Base-by-base conservation (phyloP, 2,113 vertebrate species). In the Oncorhynchus tshawytscha region DNA sequence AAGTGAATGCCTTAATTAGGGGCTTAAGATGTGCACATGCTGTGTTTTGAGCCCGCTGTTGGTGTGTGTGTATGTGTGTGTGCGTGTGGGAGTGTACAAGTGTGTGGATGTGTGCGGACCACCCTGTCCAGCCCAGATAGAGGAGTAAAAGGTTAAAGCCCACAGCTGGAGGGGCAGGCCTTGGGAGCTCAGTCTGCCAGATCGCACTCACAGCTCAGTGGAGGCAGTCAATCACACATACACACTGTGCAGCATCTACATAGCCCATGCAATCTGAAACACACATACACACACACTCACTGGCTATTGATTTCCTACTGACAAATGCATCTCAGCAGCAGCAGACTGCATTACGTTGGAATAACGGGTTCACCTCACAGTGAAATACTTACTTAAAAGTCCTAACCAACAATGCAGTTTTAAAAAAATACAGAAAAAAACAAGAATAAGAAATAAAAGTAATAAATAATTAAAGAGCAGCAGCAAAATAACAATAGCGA, bases 71-170 rank as follows among this genome's bases (percentile, higher is more conserved):
- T 12, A 11, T 9, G 39, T 39, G 39, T 9, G 7, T 39, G 39
- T 0, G 7, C 1, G 39, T 0, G 8, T 39, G 39, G 11, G 39
- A 2, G 39, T 3, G 39, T 45, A 9, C 11, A 8, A 11, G 39
- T 45, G 39, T 45, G 72, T 45, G 60, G 12, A 64, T 64, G 29
- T 70, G 77, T 77, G 67, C 77, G 77, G 71, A 49, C 74, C 24
- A 76, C 73, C 81, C 71, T 77, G 75, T 57, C 78, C 74, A 12
- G 70, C 71, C 73, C 70, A 39, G 67, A 84, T 45, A 45, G 39
- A 45, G 39, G 39, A 45, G 79, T 16, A 75, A 31, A 67, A 16
- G 79, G 83, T 82, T 81, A 75, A 85, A 81, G 80, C 84, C 77
- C 72, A 64, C 67, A 82, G 82, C 83, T 81, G 80, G 66, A 83